Evolutionary conservation across 2,113 vertebrate species (phyloP), one percentile per base, ranked within the genome.

Genomic region (Accipiter cooperii): DNA sequence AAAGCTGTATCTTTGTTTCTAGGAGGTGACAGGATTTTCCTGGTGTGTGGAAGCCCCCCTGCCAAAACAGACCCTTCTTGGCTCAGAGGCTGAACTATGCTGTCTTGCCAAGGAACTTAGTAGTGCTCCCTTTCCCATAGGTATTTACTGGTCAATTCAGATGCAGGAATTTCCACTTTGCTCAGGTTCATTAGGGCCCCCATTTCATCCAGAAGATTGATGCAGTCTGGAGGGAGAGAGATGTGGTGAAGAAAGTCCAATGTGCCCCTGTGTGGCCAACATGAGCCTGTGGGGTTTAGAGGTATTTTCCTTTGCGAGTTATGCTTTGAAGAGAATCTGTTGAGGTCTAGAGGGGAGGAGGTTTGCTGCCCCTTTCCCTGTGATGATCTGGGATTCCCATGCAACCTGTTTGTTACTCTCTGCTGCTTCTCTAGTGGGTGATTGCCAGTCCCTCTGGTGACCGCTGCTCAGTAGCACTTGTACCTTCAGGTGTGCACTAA

Each of bases 121-220:
- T 97, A 98, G 47, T 9, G 38, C n/a, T 88, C 65, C 40, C 88
- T 90, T 17, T 97, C 95, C 49, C 13, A 61, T 2, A 97, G 85
- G 75, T 92, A 83, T 70, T 93, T 44, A 13, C 84, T 94, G 71
- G 89, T 81, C 12, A 38, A 26, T 5, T 93, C 79, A 40, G 79
- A 54, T 18, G 34, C 24, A 40, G 77, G 65, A 9, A 88, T 42
- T 47, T 90, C 95, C 20, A 64, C 68, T 28, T 91, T 75, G 12
- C n/a, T 92, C 49, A 97, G 89, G 55, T 84, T 97, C 77, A 97
- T 95, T 44, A 96, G 81, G 18, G 57, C 73, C 18, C 92, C 90
- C 0, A 83, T 93, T 47, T 98, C 69, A 22, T 96, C 96, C 76
- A 97, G 38, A 5, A 98, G 96, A 63, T 96, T 51, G 0, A 97